Conservation (phyloP, 2,797 vertebrate species). For the Micropoecilia bifurca region DNA sequence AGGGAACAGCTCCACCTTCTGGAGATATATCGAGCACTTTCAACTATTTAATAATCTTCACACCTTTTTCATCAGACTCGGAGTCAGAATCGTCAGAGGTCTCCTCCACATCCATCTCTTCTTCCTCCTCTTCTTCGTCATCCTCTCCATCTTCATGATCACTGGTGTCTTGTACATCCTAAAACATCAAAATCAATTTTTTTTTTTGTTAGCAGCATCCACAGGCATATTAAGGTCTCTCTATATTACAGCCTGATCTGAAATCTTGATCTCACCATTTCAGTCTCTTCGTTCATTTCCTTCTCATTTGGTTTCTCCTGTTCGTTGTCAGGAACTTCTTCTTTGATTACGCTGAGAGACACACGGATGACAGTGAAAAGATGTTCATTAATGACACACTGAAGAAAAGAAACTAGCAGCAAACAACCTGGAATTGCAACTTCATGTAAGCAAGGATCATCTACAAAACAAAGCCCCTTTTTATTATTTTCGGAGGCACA, state of each 20-base stretch:
- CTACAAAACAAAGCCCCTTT: not conserved
- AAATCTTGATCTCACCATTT: slow-evolving; percentile 78
- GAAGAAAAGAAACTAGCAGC: slow-evolving; percentile 8
- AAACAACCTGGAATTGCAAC: not conserved
- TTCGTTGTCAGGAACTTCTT: slow-evolving; percentile 89
- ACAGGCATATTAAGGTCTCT: not conserved
- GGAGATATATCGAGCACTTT: not conserved
- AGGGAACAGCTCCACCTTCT: not conserved
- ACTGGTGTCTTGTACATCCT: slow-evolving; percentile 86
- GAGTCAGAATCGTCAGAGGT: slow-evolving; percentile 97
- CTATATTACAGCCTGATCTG: too few relatives aligned
- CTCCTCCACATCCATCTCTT: slow-evolving; percentile 92
- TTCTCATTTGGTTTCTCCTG: slow-evolving; percentile 83
- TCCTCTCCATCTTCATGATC: slow-evolving; percentile 93
- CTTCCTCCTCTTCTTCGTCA: slow-evolving; percentile 92
- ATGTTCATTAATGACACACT: not conserved
- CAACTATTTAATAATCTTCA: not conserved
- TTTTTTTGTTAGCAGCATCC: not conserved
- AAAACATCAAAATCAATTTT: not conserved
- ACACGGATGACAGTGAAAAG: slow-evolving; percentile 37
- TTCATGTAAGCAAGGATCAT: not conserved
- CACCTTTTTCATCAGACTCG: slow-evolving; percentile 95
- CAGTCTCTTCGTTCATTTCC: slow-evolving; percentile 84
- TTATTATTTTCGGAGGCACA: not conserved
- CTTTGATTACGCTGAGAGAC: slow-evolving; percentile 85